Base-by-base conservation (phyloP, 2,113 vertebrate species). In the Trematomus loennbergii region DNA sequence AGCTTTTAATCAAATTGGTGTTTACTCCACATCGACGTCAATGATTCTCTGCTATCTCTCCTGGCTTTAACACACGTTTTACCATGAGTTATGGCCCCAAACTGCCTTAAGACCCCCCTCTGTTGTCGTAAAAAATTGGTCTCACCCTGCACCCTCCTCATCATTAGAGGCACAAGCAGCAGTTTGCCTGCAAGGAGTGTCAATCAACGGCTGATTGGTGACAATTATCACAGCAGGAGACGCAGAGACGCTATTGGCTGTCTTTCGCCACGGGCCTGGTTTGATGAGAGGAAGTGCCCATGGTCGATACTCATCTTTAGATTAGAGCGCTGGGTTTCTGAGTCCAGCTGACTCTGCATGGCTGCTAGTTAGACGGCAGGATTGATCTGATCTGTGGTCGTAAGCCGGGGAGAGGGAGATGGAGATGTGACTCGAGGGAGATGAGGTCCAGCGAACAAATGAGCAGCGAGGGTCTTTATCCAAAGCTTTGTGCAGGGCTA, bases 261-360 rank as follows among this genome's bases (percentile, higher is more conserved):
- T 50, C 78, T 58, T 73, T 83, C 62, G 16, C 70, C 74, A 5
- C 20, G n/a, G 74, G 73, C 52, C 4, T n/a, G 52, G 79, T 53
- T 63, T 13, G 72, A 86, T 72, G 72, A 79, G 72, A 49, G 46
- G 52, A 53, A 8, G 25, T 9, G 78, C 74, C 54, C 0, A 25
- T 18, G 83, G 83, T 88, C 79, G 54, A 89, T 92, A 66, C 79
- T 87, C 84, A 76, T 90, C 81, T 85, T 50, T 2, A 90, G 86
- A 82, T 82, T 80, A 80, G 68, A 65, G 75, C 40, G 2, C 36
- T 8, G 33, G n/a, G 65, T 71, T 33, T 40, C 36, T 52, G 70
- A 72, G 83, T 75, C 63, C 13, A 20, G 54, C 81, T 76, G 79
- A 80, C 64, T 50, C 54, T 22, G 68, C 66, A 11, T 29, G 12